Evolutionary conservation across 2,797 vertebrate species (phyloP), one percentile per base, ranked within the genome.

Genomic region (Leptodactylus fallax): DNA sequence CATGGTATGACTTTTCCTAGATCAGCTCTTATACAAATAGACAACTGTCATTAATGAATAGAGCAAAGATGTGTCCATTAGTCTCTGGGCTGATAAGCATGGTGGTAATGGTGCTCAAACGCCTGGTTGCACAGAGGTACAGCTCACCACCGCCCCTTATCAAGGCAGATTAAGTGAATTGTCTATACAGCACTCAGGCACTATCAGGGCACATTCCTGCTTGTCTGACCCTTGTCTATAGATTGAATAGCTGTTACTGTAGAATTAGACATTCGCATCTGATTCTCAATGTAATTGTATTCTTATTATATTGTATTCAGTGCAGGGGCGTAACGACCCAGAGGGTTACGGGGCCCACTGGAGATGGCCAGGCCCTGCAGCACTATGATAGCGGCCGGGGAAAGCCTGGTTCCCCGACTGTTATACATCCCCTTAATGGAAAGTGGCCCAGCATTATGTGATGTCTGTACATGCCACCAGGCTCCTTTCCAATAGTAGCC

Each of bases 141-240:
- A 47, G 16, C 69, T 47, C 47, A 2, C 85, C 16, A 16, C 6
- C 47, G 53, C 51, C 17, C n/a, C 16, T 36, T 55, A 4, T 47
- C 63, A 77, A 36, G 4, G 60, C 17, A 63, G 65, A 21, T 6
- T 58, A 72, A 69, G 1, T 14, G 77, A 53, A 8, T 77, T 36
- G 23, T 88, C 79, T 71, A 16, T 27, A 6, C 1, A 80, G 23
- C 17, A 61, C 19, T 90, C 82, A 45, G 17, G 12, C 12, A 6
- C 25, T 61, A 81, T 87, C 79, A 85, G 79, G 71, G 90, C 80
- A 78, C 51, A 56, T 11, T 3, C 45, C 67, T 1, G 27, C 25
- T 71, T 19, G 27, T 47, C 69, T 19, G 71, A 49, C 45, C 71
- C 45, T 19, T 12, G 11, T 17, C 25, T 13, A 36, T 69, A 69